A percentile compares a stretch with the other conserved stretches of the same genome.
These are phyloP conservation scores for Stenolophus ochropezus DNA, from an alignment of 2,888 invertebrate genomes.

Conservation along the genomic window DNA sequence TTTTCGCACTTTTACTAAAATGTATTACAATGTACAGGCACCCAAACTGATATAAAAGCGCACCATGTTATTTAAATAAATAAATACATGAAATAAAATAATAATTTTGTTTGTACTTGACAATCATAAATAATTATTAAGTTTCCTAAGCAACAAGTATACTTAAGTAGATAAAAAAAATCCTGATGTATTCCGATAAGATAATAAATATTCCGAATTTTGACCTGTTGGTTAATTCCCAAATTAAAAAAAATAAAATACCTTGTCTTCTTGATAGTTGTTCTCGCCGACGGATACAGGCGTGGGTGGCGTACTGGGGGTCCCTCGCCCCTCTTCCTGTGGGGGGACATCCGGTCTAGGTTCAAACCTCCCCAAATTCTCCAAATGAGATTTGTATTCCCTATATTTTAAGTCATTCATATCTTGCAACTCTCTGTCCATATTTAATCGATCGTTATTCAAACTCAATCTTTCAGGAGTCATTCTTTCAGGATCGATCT, in stretches of 20 bases:
- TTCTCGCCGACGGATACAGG: constrained; percentile 72
- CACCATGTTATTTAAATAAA: no score
- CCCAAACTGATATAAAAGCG: no score
- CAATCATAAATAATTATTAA: not conserved
- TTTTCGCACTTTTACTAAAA: no score
- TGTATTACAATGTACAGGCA: no score
- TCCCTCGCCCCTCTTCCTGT: constrained; percentile 69
- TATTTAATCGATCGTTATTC: constrained; percentile 60
- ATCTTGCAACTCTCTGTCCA: constrained; percentile 65
- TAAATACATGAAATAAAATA: no score
- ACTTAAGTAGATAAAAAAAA: not conserved
- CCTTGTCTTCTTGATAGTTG: constrained; percentile 73
- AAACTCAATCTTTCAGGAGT: constrained; percentile 26
- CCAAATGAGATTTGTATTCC: constrained; percentile 72
- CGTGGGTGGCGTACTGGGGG: constrained; percentile 73
- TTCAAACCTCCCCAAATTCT: constrained; percentile 68
- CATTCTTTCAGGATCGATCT: constrained; percentile 51
- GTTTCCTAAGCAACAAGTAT: not conserved
- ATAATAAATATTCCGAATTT: not conserved
- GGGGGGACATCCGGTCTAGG: constrained; percentile 57
- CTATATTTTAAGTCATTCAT: constrained; percentile 71
- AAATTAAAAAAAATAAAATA: constrained; percentile 62
- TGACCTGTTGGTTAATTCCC: not conserved
- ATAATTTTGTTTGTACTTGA: no score
- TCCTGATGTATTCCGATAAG: not conserved